These are phyloP conservation scores for Cantharis rustica DNA, from an alignment of 2,888 invertebrate genomes.

Conservation along the genomic window DNA sequence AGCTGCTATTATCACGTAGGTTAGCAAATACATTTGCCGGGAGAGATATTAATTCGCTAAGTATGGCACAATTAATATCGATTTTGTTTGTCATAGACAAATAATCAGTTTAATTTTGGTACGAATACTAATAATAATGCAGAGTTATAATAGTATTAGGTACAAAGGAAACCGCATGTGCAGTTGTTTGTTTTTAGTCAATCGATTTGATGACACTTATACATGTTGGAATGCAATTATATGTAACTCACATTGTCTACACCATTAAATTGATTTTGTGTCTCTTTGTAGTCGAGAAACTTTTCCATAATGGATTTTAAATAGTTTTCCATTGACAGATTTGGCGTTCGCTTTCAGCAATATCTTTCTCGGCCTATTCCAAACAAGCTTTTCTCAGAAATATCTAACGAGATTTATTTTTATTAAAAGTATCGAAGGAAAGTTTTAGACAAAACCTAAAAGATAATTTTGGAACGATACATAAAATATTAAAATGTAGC, in stretches of 20 bases:
- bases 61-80: neutral
- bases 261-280: neutral
- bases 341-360: neutral
- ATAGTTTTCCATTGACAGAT: neutral
- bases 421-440: neutral
- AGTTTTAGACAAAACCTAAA: neutral
- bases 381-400: neutral
- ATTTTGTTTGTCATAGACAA: conserved; percentile 2
- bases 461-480: neutral
- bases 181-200: conserved; percentile 9
- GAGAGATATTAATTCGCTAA: neutral
- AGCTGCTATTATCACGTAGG: neutral
- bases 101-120: conserved; percentile 15
- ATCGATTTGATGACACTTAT: conserved; percentile 5
- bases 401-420: neutral
- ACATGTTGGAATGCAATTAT: conserved; percentile 19
- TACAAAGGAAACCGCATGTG: conserved; percentile 3
- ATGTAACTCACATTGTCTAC: neutral
- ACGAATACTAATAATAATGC: neutral
- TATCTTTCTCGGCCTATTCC: neutral
- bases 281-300: neutral
- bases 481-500: neutral
- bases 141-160: neutral
- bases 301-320: neutral
- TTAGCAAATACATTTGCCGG: neutral